Conservation (phyloP, 2,113 vertebrate genomes). For the Hirundichthys speculiger region DNA sequence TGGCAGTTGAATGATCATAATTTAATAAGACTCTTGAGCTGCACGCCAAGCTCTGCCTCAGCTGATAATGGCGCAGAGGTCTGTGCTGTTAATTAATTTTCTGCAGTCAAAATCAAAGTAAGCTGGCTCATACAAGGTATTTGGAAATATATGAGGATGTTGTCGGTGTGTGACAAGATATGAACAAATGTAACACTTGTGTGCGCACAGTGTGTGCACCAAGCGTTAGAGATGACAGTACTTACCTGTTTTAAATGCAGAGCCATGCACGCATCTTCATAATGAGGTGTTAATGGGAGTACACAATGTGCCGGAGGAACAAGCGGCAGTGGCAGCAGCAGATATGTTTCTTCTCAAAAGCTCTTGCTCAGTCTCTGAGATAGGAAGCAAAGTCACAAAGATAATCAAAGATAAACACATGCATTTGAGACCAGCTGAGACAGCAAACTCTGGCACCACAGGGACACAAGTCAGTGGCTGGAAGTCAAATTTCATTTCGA, state of each 20-base stretch:
- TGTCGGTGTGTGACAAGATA: constrained; percentile 21
- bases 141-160: constrained; percentile 19
- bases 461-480: constrained; percentile 33
- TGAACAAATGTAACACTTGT: constrained; percentile 4
- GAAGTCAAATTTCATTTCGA: constrained; percentile 20
- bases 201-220: neutral
- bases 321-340: constrained; percentile 12
- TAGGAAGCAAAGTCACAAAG: constrained; percentile 22
- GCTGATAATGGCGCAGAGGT: neutral
- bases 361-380: constrained; percentile 20
- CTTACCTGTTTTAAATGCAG: constrained; percentile 56
- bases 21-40: constrained; percentile 24
- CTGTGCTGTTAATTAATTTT: constrained; percentile 5
- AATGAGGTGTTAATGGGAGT: constrained; percentile 66
- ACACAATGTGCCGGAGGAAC: constrained; percentile 42
- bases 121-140: neutral
- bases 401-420: constrained; percentile 57
- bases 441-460: constrained; percentile 13
- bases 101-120: constrained; percentile 13
- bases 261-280: constrained; percentile 40
- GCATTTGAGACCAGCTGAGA: constrained; percentile 42
- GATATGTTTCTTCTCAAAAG: constrained; percentile 18
- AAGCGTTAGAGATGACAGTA: constrained; percentile 16
- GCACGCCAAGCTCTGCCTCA: neutral
- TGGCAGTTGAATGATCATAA: neutral